Percentiles rank a stretch among this genome's conserved stretches.
These are phyloP conservation scores for Ganaspis brasiliensis DNA, from an alignment of 2,888 invertebrate species.

Conservation along the genomic window DNA sequence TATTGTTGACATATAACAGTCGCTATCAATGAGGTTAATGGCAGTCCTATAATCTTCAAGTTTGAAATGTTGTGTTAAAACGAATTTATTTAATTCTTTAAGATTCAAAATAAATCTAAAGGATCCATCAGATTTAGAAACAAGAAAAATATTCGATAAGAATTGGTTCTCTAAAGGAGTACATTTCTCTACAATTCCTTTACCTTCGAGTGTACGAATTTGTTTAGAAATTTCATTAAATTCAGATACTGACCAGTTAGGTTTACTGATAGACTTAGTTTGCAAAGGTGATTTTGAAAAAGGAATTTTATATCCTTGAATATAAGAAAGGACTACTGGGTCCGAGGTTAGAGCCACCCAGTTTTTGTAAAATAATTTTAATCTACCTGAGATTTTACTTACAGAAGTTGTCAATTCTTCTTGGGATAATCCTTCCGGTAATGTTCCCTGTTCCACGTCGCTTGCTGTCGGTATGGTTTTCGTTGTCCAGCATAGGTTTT, in stretches of 20 bases:
- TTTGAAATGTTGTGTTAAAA: conserved; percentile 56
- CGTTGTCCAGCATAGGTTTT: not conserved
- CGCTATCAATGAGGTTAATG: conserved; percentile 9
- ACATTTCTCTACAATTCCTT: conserved; percentile 22
- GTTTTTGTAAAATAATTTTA: not conserved
- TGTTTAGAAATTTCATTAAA: conserved; percentile 41
- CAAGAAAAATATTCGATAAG: conserved; percentile 48
- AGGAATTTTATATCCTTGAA: not conserved
- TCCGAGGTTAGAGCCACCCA: not conserved
- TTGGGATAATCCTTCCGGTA: not conserved
- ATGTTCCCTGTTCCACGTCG: not conserved
- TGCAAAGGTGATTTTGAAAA: not conserved
- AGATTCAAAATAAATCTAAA: conserved; percentile 57
- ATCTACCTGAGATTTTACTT: not conserved
- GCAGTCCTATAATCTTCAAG: conserved; percentile 51
- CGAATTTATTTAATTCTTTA: conserved; percentile 55
- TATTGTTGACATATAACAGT: conserved; percentile 52
- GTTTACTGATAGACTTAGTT: not conserved
- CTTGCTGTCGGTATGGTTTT: not conserved
- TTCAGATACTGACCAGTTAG: conserved; percentile 23
- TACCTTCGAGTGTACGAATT: conserved; percentile 13
- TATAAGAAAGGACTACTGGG: not conserved
- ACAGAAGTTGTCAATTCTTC: not conserved
- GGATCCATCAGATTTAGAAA: conserved; percentile 34
- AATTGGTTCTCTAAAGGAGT: conserved; percentile 39